Evolutionary conservation across 2,888 invertebrate species (phyloP).

Genomic region (Rutpela maculata): DNA sequence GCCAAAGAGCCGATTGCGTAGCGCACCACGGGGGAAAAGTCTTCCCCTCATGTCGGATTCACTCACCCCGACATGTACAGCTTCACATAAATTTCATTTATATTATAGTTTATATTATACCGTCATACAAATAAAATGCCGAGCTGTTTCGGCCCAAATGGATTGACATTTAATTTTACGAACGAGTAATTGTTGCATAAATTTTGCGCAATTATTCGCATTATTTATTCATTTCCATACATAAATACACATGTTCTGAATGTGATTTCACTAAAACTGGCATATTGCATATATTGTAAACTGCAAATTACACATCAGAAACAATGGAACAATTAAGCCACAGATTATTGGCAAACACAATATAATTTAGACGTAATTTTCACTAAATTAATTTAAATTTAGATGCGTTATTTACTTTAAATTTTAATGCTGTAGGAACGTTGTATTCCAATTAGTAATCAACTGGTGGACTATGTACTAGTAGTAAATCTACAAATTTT

Average conservation of each 20-base stretch:
- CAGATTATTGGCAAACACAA: background rate
- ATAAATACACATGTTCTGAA: constrained; percentile 27
- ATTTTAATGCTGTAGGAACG: background rate
- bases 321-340: constrained; percentile 8
- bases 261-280: background rate
- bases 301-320: constrained; percentile 21
- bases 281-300: constrained; percentile 4
- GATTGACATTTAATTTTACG: constrained; percentile 39
- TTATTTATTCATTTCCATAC: constrained; percentile 26
- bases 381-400: background rate
- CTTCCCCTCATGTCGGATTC: constrained; percentile 48
- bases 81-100: constrained; percentile 58
- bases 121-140: constrained; percentile 13
- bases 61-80: constrained; percentile 53
- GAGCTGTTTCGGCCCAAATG: constrained; percentile 11
- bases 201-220: constrained; percentile 18
- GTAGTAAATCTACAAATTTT: background rate
- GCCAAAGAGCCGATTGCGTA: constrained; percentile 26
- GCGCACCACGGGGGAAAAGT: constrained; percentile 32
- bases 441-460: background rate
- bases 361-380: background rate
- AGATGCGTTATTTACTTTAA: background rate
- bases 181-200: constrained; percentile 23
- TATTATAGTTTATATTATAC: constrained; percentile 41
- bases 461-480: background rate